phyloP scores from a whole-genome alignment of 2,113 vertebrate genomes.

The Hemibagrus wyckioides region DNA sequence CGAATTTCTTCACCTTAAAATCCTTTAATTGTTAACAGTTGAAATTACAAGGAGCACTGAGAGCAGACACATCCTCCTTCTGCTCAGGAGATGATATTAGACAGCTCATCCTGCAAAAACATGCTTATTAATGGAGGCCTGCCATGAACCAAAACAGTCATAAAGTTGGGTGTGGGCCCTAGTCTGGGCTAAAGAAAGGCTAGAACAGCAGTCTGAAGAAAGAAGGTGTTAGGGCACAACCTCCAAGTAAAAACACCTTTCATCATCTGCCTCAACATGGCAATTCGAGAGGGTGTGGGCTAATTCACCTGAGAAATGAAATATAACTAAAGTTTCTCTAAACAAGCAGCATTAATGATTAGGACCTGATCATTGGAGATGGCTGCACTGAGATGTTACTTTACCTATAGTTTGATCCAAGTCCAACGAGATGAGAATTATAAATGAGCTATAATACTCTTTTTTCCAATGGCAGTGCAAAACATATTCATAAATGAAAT shows the following conservation, averaged over 20 bases:
- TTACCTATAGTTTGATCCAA: background rate
- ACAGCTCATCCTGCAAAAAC: constrained; percentile 58
- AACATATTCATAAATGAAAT: background rate
- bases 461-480: background rate
- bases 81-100: constrained; percentile 36
- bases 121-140: constrained; percentile 67
- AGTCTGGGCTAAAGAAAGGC: constrained; percentile 53
- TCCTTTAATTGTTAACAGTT: constrained; percentile 68
- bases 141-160: constrained; percentile 69
- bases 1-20: constrained; percentile 59
- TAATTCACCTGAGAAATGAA: background rate
- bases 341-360: background rate
- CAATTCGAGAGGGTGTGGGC: constrained; percentile 24
- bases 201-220: constrained; percentile 54
- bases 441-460: background rate
- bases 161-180: constrained; percentile 62
- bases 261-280: constrained; percentile 53
- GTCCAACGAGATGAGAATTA: background rate
- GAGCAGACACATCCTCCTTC: constrained; percentile 61
- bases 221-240: constrained; percentile 56
- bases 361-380: background rate
- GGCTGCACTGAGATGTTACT: background rate
- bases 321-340: background rate
- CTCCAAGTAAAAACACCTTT: constrained; percentile 51
- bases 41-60: constrained; percentile 66